Evolutionary conservation across 2,888 invertebrate species (phyloP), one percentile per base, ranked within the genome.

Genomic region (Hetaerina titia): DNA sequence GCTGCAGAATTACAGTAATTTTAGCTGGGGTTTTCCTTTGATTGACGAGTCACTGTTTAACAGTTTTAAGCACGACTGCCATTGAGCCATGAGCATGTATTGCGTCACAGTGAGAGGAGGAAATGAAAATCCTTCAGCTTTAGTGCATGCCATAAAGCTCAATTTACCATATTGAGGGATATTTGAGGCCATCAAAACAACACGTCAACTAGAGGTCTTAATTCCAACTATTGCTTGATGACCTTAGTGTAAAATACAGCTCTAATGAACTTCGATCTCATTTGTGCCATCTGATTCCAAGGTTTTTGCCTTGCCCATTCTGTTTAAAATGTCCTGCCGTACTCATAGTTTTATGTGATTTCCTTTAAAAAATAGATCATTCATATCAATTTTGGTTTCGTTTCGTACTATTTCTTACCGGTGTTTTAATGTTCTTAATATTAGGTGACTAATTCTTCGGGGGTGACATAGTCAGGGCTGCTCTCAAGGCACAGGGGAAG

Each of bases 81-180:
- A 31, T 81, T 81, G 81, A 81, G 25, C 31, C 81, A 81, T 22
- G 45, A 45, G n/a, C 81, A 22, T 81, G 81, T 11, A 22, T 81
- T 81, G 31, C 81, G 81, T 81, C 81, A 81, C 31, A 5, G 13
- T n/a, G 74, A 74, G 74, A 31, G 81, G 31, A 31, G 25, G 81
- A 81, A 15, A 31, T 81, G 81, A 81, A 31, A 81, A 81, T 31
- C 31, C 11, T 81, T 81, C 81, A 81, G 25, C 81, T 81, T 81
- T 81, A 81, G 81, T 81, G 81, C 81, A 31, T 31, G 81, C 31
- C 31, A 81, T 81, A 81, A 81, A 81, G 31, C 25, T 81, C 81
- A 31, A 25, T 81, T 81, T 31, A 11, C 81, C 11, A 81, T 81
- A 31, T 81, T 4, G 31, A 31, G 81, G 22, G 81, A 81, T 81